phyloP scores from a whole-genome alignment of 2,113 vertebrate genomes.

The Hemibagrus wyckioides region DNA sequence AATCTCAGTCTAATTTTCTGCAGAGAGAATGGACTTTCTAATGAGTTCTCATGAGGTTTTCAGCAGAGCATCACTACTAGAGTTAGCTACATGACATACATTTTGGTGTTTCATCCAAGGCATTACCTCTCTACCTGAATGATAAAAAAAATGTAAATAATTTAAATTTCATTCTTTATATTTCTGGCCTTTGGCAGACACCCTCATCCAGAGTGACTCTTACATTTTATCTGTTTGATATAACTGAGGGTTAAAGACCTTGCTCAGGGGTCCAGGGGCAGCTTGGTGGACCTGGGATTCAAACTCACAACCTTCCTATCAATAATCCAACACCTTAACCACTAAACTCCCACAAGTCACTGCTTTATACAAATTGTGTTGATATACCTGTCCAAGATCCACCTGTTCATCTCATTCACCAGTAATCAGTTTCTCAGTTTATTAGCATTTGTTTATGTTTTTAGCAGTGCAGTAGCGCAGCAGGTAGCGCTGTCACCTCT shows the following conservation, averaged over 20 bases:
- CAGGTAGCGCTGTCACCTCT: not conserved
- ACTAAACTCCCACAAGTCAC: too few relatives aligned
- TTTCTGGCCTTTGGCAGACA: too few relatives aligned
- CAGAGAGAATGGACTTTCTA: not conserved
- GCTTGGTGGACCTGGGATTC: too few relatives aligned
- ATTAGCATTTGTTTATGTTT: too few relatives aligned
- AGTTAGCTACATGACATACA: not conserved
- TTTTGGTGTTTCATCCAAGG: not conserved
- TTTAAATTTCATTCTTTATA: not conserved
- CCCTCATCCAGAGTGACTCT: too few relatives aligned
- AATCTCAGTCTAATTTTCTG: not conserved
- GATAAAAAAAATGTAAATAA: not conserved
- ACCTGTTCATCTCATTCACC: too few relatives aligned
- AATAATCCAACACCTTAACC: too few relatives aligned
- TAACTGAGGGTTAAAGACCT: too few relatives aligned
- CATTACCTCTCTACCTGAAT: not conserved
- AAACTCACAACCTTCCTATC: too few relatives aligned
- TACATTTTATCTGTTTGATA: too few relatives aligned
- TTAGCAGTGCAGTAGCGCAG: too few relatives aligned
- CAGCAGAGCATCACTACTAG: not conserved
- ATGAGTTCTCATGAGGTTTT: not conserved
- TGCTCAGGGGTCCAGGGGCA: too few relatives aligned
- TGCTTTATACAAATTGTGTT: not conserved
- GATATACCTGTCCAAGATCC: not conserved
- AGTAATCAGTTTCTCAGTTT: not conserved